These are phyloP conservation scores for Deilephila elpenor DNA, from an alignment of 2,888 invertebrate genomes.

Conservation along the genomic window DNA sequence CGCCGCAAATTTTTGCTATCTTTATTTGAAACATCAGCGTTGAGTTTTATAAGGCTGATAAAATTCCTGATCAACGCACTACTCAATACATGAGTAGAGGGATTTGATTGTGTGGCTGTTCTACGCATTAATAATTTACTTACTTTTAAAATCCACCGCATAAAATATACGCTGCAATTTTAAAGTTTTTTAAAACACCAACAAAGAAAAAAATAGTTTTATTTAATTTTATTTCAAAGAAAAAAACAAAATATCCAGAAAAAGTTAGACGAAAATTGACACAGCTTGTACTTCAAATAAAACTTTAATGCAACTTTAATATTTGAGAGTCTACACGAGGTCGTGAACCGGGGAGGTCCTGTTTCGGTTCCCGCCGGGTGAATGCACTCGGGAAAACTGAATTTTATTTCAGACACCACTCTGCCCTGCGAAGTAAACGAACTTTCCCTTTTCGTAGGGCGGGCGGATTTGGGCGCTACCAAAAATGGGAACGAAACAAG, in stretches of 20 bases:
- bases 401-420: constrained; percentile 64
- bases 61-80: too few species aligned
- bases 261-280: not conserved
- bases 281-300: not conserved
- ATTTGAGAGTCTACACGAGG: constrained; percentile 35
- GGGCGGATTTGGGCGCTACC: constrained; percentile 48
- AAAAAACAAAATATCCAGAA: not conserved
- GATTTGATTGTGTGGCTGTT: too few species aligned
- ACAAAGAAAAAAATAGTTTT: not conserved
- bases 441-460: constrained; percentile 63
- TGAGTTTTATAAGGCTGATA: too few species aligned
- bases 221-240: too few species aligned
- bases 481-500: not conserved
- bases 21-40: too few species aligned
- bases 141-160: too few species aligned
- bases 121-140: too few species aligned
- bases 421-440: constrained; percentile 61
- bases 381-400: constrained; percentile 59
- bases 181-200: not conserved
- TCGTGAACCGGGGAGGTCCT: constrained; percentile 39
- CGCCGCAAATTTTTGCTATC: too few species aligned
- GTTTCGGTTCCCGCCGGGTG: constrained; percentile 51
- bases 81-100: too few species aligned
- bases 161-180: too few species aligned
- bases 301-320: constrained; percentile 7